Conservation (phyloP, 2,113 vertebrate species). For the Guaruba guarouba region DNA sequence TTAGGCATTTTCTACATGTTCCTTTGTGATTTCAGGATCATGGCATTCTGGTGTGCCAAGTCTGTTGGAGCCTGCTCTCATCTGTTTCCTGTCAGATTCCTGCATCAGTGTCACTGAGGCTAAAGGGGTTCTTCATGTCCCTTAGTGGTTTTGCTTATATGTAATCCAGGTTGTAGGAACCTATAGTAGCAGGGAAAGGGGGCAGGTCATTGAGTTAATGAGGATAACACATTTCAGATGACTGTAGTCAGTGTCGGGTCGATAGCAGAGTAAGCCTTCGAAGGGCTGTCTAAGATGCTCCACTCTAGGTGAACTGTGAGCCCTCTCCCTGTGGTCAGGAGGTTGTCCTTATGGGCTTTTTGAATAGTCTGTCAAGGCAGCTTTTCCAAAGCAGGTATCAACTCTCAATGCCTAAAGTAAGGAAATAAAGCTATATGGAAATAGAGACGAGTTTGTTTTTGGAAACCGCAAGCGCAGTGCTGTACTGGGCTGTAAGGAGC, state of each 20-base stretch:
- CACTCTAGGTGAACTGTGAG: not conserved
- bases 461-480: not conserved
- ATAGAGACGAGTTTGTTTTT: not conserved
- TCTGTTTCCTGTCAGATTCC: not conserved
- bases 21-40: not conserved
- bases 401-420: not conserved
- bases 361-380: not conserved
- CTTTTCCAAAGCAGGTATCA: not conserved
- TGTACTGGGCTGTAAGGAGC: not conserved
- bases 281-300: not conserved
- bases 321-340: not conserved
- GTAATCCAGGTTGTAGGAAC: not conserved
- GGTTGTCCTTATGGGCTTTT: not conserved
- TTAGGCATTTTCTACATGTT: rapidly evolving
- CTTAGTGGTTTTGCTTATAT: not conserved
- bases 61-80: not conserved
- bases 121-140: not conserved
- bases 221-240: not conserved
- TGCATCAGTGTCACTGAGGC: not conserved
- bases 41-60: not conserved
- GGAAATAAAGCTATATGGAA: not conserved
- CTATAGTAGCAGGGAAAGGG: not conserved
- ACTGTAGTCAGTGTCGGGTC: not conserved
- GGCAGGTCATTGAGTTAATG: not conserved
- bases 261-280: not conserved